Percentiles rank a stretch among this genome's conserved stretches.
Evolutionary conservation across 2,888 invertebrate genomes (phyloP).

Genomic region (Epinotia demarniana): DNA sequence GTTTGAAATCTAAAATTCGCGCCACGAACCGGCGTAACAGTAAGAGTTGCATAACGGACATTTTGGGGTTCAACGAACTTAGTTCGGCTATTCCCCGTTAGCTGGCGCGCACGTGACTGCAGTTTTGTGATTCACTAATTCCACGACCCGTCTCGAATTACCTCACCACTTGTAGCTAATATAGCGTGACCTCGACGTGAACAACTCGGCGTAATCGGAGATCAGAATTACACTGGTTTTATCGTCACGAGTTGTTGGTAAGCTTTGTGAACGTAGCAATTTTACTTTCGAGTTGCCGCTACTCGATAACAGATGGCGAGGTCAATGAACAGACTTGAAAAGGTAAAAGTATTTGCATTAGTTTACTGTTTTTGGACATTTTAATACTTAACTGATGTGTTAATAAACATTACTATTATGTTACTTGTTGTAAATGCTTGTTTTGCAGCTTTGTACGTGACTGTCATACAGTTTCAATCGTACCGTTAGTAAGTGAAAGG

Average conservation of each 20-base stretch:
- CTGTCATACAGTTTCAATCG: not conserved
- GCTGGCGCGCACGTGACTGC: constrained; percentile 71
- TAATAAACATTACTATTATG: not conserved
- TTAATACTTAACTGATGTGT: not conserved
- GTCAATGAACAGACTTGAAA: constrained; percentile 50
- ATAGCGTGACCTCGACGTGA: not conserved
- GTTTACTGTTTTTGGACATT: not conserved
- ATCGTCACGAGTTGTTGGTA: not conserved
- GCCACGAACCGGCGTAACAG: constrained; percentile 59
- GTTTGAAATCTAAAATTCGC: constrained; percentile 64
- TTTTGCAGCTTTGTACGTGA: constrained; percentile 14
- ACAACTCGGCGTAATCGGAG: constrained; percentile 1
- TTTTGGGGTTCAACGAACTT: constrained; percentile 72
- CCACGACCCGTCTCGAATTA: not conserved
- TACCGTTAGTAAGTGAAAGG: constrained; percentile 35
- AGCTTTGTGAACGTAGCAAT: constrained; percentile 48
- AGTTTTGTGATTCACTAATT: constrained; percentile 44
- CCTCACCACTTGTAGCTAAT: not conserved
- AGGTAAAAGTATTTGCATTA: constrained; percentile 45
- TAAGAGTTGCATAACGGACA: constrained; percentile 52
- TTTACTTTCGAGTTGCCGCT: constrained; percentile 82
- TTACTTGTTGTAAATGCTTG: not conserved
- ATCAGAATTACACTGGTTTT: not conserved
- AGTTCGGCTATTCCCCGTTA: constrained; percentile 80
- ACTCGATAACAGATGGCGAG: constrained; percentile 72